Percentiles rank a stretch among this genome's conserved stretches.
These are phyloP conservation scores for Aphelenchoides fujianensis DNA, from an alignment of 1,140 invertebrate genomes.

Conservation along the genomic window DNA sequence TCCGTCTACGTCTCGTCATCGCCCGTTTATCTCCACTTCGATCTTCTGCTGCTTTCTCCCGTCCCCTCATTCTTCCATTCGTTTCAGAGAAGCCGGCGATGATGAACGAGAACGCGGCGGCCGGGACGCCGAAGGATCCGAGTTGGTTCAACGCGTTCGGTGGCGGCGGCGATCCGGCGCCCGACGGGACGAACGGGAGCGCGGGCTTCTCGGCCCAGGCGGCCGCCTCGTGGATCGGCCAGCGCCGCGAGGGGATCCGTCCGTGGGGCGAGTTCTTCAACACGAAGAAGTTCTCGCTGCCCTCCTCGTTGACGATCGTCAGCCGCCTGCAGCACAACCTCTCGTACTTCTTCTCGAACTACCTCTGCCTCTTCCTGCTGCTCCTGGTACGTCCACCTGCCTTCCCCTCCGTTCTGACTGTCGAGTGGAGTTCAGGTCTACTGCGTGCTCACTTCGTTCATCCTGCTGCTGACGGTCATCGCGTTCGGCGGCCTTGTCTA, in stretches of 20 bases:
- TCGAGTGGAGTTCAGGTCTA: conserved; percentile 45
- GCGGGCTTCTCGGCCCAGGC: conserved; percentile 12
- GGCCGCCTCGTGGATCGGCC: conserved; percentile 1
- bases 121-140: not conserved
- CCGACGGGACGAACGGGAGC: not conserved
- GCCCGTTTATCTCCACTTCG: too few species aligned
- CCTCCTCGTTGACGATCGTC: conserved; percentile 22
- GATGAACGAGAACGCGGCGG: conserved; percentile 5
- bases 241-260: conserved; percentile 24
- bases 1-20: too few species aligned
- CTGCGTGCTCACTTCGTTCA: conserved; percentile 43
- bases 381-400: conserved; percentile 33
- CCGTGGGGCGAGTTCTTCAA: conserved; percentile 43
- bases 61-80: too few species aligned
- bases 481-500: conserved; percentile 41
- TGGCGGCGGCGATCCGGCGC: not conserved
- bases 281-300: conserved; percentile 34
- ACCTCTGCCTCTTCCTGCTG: conserved; percentile 40
- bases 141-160: conserved; percentile 17
- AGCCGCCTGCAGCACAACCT: conserved; percentile 43
- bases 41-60: too few species aligned
- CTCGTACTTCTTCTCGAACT: conserved; percentile 39
- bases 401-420: not conserved
- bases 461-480: conserved; percentile 42
- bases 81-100: not conserved